A percentile compares a stretch with the other conserved stretches of the same genome.
Conservation (phyloP, 1,140 invertebrate genomes). For the Heterodera schachtii region DNA sequence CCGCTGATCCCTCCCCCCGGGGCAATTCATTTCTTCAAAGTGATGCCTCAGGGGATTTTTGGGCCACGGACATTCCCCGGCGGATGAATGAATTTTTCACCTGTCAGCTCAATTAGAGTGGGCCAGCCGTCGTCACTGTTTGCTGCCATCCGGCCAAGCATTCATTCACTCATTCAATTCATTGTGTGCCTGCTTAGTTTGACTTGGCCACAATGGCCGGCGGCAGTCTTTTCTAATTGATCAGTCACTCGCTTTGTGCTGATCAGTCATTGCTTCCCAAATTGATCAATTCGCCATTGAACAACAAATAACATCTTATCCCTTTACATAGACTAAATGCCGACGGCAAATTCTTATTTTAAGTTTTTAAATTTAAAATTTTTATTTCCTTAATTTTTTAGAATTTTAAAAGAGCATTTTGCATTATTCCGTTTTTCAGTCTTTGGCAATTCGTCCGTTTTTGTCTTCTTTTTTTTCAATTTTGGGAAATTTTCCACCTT, state of each 20-base stretch:
- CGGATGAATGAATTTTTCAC: not conserved
- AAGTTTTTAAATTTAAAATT: no score
- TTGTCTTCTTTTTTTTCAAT: not conserved
- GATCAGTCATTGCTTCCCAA: no score
- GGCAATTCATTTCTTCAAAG: not conserved
- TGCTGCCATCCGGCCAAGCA: not conserved
- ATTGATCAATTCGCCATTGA: not conserved
- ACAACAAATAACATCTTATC: no score
- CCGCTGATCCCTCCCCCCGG: no score
- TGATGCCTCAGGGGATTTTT: not conserved
- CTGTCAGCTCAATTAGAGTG: not conserved
- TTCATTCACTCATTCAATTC: no score
- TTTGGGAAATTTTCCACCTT: not conserved
- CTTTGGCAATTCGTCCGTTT: not conserved
- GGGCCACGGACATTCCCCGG: not conserved
- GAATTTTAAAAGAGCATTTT: no score
- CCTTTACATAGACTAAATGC: not conserved
- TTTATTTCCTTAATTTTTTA: no score
- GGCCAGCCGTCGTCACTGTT: not conserved
- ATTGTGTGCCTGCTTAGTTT: not conserved
- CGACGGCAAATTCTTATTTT: no score
- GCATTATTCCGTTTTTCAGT: no score
- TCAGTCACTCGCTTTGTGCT: not conserved
- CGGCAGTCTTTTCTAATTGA: not conserved
- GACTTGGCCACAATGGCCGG: no score